These are phyloP conservation scores for Notechis scutatus DNA, from an alignment of 2,113 vertebrate genomes.

Conservation along the genomic window DNA sequence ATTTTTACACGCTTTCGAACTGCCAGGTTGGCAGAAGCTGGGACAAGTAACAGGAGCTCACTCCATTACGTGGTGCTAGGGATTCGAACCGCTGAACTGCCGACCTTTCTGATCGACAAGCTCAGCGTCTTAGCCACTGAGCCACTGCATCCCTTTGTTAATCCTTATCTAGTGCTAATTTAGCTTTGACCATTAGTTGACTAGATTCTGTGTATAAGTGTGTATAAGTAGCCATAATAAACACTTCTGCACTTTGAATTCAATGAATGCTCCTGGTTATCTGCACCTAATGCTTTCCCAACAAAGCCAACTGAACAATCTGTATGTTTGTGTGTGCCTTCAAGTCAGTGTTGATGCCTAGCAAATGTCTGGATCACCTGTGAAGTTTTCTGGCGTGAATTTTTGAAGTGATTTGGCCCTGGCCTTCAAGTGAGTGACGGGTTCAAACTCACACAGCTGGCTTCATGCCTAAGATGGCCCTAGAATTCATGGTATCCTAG, in stretches of 20 bases:
- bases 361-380: not conserved
- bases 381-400: not conserved
- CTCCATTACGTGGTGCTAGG: too few relatives aligned
- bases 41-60: too few relatives aligned
- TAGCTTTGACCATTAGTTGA: not conserved
- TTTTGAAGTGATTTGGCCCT: not conserved
- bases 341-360: not conserved
- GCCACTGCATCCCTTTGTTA: not conserved
- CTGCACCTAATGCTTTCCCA: too few relatives aligned
- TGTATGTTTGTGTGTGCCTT: not conserved
- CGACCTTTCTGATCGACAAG: too few relatives aligned
- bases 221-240: not conserved
- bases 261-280: not conserved
- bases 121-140: too few relatives aligned
- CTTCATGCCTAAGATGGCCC: not conserved
- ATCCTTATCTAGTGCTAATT: not conserved
- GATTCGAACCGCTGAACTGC: too few relatives aligned
- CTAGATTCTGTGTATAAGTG: not conserved
- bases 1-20: too few relatives aligned
- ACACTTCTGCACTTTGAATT: not conserved
- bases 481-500: not conserved
- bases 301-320: not conserved
- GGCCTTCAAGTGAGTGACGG: too few relatives aligned
- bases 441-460: not conserved
- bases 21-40: too few relatives aligned